These are phyloP conservation scores for Ophion obscuratus DNA, from an alignment of 2,888 invertebrate genomes.

Conservation along the genomic window DNA sequence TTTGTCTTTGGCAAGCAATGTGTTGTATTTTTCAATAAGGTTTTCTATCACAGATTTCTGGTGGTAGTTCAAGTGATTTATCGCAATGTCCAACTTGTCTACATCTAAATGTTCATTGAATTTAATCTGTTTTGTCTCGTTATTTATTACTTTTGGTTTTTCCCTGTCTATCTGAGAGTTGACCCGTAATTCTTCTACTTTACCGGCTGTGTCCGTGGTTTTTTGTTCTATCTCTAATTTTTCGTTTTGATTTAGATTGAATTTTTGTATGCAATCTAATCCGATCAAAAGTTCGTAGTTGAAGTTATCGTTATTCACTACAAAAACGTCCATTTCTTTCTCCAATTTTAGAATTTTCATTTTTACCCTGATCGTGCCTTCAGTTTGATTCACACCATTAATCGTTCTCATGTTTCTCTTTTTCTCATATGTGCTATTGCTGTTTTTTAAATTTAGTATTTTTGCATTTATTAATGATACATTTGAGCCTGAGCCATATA, in stretches of 20 bases:
- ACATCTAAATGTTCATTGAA: conserved; percentile 53
- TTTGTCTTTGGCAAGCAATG: too few relatives aligned
- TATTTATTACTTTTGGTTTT: too few relatives aligned
- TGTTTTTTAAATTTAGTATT: conserved; percentile 64
- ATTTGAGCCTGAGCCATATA: conserved; percentile 70
- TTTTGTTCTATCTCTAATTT: conserved; percentile 34
- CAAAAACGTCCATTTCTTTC: conserved; percentile 48
- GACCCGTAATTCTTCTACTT: background rate
- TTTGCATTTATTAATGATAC: conserved; percentile 70
- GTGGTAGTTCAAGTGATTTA: conserved; percentile 39
- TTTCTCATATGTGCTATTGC: conserved; percentile 23
- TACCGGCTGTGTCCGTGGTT: background rate
- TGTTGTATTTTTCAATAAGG: conserved; percentile 42
- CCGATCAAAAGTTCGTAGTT: conserved; percentile 50
- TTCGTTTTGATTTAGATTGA: conserved; percentile 58
- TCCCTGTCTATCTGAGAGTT: too few relatives aligned
- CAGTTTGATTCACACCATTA: conserved; percentile 69
- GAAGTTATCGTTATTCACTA: conserved; percentile 55
- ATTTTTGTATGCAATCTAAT: conserved; percentile 46
- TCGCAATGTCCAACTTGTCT: conserved; percentile 27
- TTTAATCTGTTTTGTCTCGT: background rate
- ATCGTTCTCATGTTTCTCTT: conserved; percentile 66
- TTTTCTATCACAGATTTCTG: conserved; percentile 26
- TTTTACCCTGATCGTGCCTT: conserved; percentile 66
- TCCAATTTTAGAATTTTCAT: conserved; percentile 68